Evolutionary conservation across 35 echinoderm and acorn worm species (phyloP), one percentile per base, ranked within the genome.

Genomic region (Antedon bifida): DNA sequence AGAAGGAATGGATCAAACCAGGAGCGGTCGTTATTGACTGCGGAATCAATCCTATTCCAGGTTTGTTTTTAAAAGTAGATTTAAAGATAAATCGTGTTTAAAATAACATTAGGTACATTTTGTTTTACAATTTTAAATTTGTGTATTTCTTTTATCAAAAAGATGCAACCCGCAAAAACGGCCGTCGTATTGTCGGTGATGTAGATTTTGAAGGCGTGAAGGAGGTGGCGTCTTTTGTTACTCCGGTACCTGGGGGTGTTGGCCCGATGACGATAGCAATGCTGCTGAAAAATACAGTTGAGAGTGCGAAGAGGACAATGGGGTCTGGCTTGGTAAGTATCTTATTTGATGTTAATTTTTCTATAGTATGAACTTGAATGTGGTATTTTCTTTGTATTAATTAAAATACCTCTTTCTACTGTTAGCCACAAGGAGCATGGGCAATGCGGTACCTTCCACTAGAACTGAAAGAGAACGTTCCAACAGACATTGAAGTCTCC

Each of bases 191-290:
- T 79, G 90, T 92, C 5, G 94, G 94, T 29, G 94, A 97, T 83
- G 94, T 97, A 5, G 94, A 97, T 74, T 97, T 87, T 73, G 34
- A 78, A 29, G 88, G 86, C 33, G 87, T 88, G 0, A 97, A 91
- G 85, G 90, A 92, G 34, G 90, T 91, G 2, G 94, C 94, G 2
- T 87, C 90, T 12, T 80, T 77, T 39, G 91, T 97, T 74, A 97
- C 94, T 29, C 94, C 94, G 0, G 94, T 97, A 2, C 94, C 94
- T 44, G 94, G 94, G 74, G 94, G 94, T 23, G 94, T 97, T 32
- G 94, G 94, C 36, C 94, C 94, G 28, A 97, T 97, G 94, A 97
- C 94, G 3, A 87, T 97, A 17, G 90, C 94, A 42, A 97, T 97
- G 94, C 82, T 97, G 39, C 92, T 97, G 75, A 76, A 84, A 21